A percentile compares a stretch with the other conserved stretches of the same genome.
Evolutionary conservation across 2,113 vertebrate genomes (phyloP).

Genomic region (Neolamprologus caudopunctatus): DNA sequence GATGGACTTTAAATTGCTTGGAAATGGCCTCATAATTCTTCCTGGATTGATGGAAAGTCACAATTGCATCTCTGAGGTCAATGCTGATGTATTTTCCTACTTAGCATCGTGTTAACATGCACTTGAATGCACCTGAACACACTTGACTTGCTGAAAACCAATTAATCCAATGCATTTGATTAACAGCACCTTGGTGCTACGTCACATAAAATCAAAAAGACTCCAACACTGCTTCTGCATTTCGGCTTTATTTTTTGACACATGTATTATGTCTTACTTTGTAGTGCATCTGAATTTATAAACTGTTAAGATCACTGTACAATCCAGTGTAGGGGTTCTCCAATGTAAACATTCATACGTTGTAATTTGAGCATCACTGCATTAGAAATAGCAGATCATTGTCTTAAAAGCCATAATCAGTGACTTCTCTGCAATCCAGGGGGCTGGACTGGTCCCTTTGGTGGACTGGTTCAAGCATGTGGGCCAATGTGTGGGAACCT

Average conservation of each 20-base stretch:
- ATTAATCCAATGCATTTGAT: background rate
- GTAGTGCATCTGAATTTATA: background rate
- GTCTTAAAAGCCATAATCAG: background rate
- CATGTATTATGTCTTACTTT: background rate
- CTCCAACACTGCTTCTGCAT: background rate
- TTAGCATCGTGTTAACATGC: background rate
- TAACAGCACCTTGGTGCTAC: background rate
- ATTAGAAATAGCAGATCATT: background rate
- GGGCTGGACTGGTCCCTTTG: background rate
- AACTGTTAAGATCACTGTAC: background rate
- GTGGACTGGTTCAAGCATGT: background rate
- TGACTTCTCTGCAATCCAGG: background rate
- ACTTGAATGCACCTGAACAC: background rate
- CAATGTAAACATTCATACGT: background rate
- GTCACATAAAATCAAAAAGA: background rate
- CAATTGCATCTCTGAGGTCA: background rate
- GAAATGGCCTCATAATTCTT: background rate
- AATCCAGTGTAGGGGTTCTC: background rate
- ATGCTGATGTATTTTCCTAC: background rate
- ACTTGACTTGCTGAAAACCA: background rate
- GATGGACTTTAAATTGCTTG: background rate
- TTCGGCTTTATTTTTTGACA: background rate
- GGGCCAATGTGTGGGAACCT: background rate
- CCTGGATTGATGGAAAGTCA: background rate
- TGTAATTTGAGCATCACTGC: background rate